A percentile compares a stretch with the other conserved stretches of the same genome.
Evolutionary conservation across 2,797 vertebrate species (phyloP).

Genomic region (Tachyglossus aculeatus): DNA sequence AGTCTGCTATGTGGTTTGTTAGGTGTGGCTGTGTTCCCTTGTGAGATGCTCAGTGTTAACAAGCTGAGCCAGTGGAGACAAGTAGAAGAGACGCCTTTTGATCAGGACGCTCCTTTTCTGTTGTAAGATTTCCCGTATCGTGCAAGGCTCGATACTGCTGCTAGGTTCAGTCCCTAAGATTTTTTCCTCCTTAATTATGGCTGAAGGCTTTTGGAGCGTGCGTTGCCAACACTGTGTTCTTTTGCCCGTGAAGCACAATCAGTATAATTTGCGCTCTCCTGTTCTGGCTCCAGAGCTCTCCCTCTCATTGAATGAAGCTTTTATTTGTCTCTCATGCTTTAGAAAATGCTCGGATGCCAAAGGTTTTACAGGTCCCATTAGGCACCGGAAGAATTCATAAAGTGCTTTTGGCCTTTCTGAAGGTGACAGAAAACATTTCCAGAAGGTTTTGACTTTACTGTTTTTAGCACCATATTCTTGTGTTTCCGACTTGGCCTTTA

Average conservation of each 20-base stretch:
- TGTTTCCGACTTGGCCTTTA: slow-evolving; percentile 23
- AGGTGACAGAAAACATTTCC: background rate
- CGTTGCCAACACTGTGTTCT: background rate
- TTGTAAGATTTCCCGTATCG: background rate
- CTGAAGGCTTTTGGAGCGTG: background rate
- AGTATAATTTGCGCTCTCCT: background rate
- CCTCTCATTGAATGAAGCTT: slow-evolving; percentile 13
- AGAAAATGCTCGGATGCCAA: background rate
- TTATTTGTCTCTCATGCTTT: slow-evolving; percentile 1
- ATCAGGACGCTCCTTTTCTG: background rate
- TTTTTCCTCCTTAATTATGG: background rate
- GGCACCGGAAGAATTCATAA: background rate
- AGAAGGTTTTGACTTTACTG: slow-evolving; percentile 16
- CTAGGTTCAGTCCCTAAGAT: background rate
- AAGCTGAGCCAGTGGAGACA: slow-evolving; percentile 9
- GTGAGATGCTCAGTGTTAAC: background rate
- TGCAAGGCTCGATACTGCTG: background rate
- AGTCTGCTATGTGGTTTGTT: background rate
- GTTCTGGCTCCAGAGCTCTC: background rate
- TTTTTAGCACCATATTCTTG: slow-evolving; percentile 20
- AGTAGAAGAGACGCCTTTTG: background rate
- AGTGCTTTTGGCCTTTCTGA: slow-evolving; percentile 13
- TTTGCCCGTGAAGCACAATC: background rate
- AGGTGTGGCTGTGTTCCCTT: background rate
- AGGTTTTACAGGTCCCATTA: background rate